Conservation (phyloP, 2,797 vertebrate species). For the Prionace glauca region DNA sequence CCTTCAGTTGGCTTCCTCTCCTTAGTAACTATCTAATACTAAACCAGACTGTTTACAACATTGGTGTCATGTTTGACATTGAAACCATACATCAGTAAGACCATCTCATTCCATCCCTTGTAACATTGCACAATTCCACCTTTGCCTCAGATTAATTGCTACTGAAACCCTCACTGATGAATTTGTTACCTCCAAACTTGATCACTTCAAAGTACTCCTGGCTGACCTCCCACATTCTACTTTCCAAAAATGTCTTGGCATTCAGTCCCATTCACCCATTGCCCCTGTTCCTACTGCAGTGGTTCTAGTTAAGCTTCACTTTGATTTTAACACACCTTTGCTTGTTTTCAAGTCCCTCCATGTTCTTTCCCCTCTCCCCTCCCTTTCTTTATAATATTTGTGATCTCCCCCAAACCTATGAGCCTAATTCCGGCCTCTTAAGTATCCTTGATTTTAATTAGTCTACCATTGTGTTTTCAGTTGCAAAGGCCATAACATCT, state of each 20-base stretch:
- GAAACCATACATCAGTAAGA: neutral
- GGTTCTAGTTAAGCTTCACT: neutral
- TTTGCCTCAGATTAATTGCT: neutral
- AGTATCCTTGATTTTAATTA: neutral
- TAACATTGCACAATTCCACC: neutral
- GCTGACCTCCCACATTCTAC: neutral
- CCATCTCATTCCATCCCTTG: neutral
- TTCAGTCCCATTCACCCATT: too few relatives aligned
- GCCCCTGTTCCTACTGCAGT: neutral
- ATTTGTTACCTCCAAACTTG: neutral
- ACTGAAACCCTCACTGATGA: neutral
- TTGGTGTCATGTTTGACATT: neutral
- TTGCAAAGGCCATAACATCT: neutral
- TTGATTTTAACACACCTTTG: neutral
- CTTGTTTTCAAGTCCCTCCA: neutral
- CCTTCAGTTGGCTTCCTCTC: neutral
- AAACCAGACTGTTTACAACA: neutral
- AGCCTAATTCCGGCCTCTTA: neutral
- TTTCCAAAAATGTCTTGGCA: neutral
- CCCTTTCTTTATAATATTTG: neutral
- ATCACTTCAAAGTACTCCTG: neutral
- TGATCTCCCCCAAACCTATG: neutral
- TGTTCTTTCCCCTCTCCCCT: neutral
- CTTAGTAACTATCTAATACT: neutral
- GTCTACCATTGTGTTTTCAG: neutral